Percentiles rank a stretch among this genome's conserved stretches.
Conservation (phyloP, 2,797 vertebrate genomes). For the Hafferia zeledoni region DNA sequence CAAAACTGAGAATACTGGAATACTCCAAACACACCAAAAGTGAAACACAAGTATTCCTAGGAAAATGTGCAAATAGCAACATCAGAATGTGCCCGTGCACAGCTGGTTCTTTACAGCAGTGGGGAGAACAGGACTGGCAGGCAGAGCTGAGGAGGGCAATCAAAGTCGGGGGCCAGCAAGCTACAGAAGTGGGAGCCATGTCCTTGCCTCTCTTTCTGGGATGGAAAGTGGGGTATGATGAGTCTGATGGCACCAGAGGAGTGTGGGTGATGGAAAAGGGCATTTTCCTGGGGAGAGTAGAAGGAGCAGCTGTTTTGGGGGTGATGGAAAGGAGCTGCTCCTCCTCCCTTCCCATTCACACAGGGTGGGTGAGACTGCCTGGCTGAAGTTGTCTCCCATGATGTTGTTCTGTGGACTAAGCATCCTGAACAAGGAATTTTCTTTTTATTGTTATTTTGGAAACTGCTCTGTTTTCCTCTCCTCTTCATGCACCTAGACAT, state of each 20-base stretch:
- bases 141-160: background rate
- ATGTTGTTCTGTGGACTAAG: background rate
- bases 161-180: background rate
- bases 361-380: background rate
- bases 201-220: background rate
- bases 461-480: background rate
- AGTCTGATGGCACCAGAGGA: fast-evolving
- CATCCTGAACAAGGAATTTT: background rate
- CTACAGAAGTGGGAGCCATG: fast-evolving
- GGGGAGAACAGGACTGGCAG: background rate
- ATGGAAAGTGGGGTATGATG: background rate
- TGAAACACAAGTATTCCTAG: background rate
- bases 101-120: fast-evolving
- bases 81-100: fast-evolving
- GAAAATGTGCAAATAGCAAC: fast-evolving
- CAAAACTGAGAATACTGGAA: background rate
- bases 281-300: background rate
- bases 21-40: background rate
- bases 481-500: fast-evolving
- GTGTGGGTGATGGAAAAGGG: fast-evolving
- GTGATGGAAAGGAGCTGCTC: fast-evolving
- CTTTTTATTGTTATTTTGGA: background rate
- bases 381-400: background rate
- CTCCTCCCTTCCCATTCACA: background rate
- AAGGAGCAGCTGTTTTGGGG: background rate